Conservation (phyloP, 1,140 invertebrate genomes). For the Lepidurus apus region DNA sequence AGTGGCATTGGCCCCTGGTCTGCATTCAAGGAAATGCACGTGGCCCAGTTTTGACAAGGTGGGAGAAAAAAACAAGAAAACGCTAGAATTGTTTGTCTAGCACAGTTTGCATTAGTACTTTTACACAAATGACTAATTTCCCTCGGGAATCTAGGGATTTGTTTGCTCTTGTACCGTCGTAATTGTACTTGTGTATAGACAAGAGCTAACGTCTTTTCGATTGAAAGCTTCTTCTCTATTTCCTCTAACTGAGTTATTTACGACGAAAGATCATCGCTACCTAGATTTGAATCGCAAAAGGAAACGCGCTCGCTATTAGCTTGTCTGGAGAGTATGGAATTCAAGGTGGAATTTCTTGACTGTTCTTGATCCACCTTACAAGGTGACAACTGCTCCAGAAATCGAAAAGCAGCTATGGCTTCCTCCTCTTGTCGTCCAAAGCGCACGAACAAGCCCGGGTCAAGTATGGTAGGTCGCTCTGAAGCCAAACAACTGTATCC, state of each 20-base stretch:
- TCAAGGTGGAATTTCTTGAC: not conserved
- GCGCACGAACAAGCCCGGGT: not conserved
- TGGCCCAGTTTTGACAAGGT: not conserved
- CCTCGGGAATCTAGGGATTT: no score
- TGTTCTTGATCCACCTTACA: not conserved
- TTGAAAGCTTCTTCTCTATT: no score
- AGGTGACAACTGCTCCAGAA: constrained; percentile 9
- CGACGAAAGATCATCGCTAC: not conserved
- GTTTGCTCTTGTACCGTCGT: no score
- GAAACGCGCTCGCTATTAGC: not conserved
- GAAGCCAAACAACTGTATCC: not conserved
- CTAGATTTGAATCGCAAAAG: not conserved
- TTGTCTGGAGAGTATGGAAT: not conserved
- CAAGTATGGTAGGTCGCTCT: not conserved
- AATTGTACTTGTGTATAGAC: no score
- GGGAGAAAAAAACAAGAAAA: no score
- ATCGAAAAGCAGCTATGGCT: not conserved
- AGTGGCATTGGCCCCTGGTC: constrained; percentile 17
- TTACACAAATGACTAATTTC: no score
- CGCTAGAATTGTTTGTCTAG: no score
- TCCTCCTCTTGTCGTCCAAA: not conserved
- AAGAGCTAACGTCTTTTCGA: no score
- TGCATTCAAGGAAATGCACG: not conserved
- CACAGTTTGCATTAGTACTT: no score
- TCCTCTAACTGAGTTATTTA: no score